A percentile compares a stretch with the other conserved stretches of the same genome.
Evolutionary conservation across 2,113 vertebrate species (phyloP).

Genomic region (Oceanites oceanicus): DNA sequence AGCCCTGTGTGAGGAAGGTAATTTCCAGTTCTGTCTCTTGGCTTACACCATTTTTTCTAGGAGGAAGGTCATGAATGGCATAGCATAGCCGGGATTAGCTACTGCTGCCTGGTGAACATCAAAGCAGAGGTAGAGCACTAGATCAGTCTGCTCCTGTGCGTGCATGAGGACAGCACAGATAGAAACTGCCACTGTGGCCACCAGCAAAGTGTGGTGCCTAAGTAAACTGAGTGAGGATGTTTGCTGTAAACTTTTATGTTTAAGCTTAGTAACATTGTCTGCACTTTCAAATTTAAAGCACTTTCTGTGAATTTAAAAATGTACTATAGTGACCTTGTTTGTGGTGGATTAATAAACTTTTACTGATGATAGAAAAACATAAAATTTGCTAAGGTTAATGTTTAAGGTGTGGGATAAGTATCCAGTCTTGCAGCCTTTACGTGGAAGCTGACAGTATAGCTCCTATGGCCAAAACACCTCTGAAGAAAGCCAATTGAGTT

Average conservation of each 20-base stretch:
- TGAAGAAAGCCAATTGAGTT: background rate
- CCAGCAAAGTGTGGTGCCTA: background rate
- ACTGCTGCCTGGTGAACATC: fast-evolving
- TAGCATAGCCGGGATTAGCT: background rate
- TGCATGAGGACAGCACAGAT: background rate
- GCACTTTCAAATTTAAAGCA: background rate
- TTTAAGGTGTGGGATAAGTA: background rate
- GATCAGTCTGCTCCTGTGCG: background rate
- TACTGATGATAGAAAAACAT: background rate
- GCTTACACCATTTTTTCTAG: background rate
- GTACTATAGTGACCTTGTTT: background rate
- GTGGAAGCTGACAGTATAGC: background rate
- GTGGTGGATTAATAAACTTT: background rate
- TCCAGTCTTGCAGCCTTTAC: background rate
- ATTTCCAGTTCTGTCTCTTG: background rate
- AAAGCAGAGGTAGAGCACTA: background rate
- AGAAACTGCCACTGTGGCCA: fast-evolving
- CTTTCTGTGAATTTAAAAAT: background rate
- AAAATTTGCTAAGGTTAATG: background rate
- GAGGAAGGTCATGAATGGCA: background rate
- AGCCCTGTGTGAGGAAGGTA: background rate
- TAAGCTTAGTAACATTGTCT: background rate
- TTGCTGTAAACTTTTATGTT: background rate
- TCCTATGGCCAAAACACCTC: background rate
- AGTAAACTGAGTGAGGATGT: background rate